Evolutionary conservation across 2,888 invertebrate genomes (phyloP), one percentile per base, ranked within the genome.

Genomic region (Rhodophaea formosa): DNA sequence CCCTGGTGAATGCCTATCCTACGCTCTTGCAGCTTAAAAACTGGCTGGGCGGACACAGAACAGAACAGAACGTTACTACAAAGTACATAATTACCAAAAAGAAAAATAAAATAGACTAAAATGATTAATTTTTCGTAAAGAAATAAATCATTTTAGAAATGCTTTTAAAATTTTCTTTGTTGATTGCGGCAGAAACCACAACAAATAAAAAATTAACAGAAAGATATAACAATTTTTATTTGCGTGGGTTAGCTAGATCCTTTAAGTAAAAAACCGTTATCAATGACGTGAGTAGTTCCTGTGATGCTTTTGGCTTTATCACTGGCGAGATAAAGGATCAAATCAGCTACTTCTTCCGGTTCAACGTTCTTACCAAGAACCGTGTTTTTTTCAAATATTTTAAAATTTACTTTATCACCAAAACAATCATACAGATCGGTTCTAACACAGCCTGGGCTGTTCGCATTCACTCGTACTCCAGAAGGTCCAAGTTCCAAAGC

Each of bases 271-370:
- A 12, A 39, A 39, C 63, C 63, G n/a, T 56, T 56, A 42, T 65
- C 65, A 15, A 57, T 58, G 8, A 59, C 57, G 23, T 58, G 61
- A 17, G 46, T 42, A 6, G 62, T 53, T 8, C 65, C 65, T 30
- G 65, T 65, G 8, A 63, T 60, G 16, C 62, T 59, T 12, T 54
- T 60, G 3, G 63, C 62, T 30, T 57, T 60, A 7, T 65, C 63
- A 49, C 65, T 60, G 0, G 65, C 62, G 32, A 63, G 46, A 55
- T 59, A 65, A 47, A 59, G 7, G 32, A 65, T 60, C 12, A 65
- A 35, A 8, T 60, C 62, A 12, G 59, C 63, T 14, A 65, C 51
- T 51, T 65, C 63, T 29, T 54, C 59, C 14, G 63, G 53, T 17
- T 62, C 56, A 6, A 32, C 49, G 3, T 62, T 30, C 16, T 30